These are phyloP conservation scores for Euzetes globulus DNA, from an alignment of 2,888 invertebrate species.

Conservation along the genomic window DNA sequence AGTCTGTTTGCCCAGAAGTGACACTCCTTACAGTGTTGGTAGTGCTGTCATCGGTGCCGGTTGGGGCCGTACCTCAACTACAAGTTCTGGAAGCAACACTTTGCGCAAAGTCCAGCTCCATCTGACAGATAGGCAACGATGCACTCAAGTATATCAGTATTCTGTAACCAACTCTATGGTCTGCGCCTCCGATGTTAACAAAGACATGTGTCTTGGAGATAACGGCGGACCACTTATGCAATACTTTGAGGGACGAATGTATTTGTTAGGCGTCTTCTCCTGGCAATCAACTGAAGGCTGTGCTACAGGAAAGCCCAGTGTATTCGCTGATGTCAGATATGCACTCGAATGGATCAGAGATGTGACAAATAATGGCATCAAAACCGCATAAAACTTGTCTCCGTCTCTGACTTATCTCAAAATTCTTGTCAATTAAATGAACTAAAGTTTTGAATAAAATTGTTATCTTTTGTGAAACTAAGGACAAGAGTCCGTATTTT, in stretches of 20 bases:
- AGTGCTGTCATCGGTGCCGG: neutral
- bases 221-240: constrained; percentile 26
- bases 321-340: constrained; percentile 25
- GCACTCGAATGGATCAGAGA: constrained; percentile 24
- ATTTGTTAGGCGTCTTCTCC: constrained; percentile 26
- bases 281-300: constrained; percentile 6
- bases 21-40: constrained; percentile 1
- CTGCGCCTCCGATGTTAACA: constrained; percentile 14
- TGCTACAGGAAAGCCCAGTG: constrained; percentile 25
- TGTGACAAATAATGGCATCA: constrained; percentile 14
- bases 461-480: no score
- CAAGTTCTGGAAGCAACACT: neutral
- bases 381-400: neutral
- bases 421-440: no score
- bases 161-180: constrained; percentile 6
- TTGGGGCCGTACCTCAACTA: constrained; percentile 29
- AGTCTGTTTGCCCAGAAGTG: constrained; percentile 21
- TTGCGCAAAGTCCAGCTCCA: constrained; percentile 14
- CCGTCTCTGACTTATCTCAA: neutral
- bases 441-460: no score
- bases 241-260: neutral
- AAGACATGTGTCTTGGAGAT: constrained; percentile 27
- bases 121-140: neutral
- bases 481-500: no score
- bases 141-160: neutral